Base-by-base conservation (phyloP, 1,140 invertebrate species). In the Oreohelix idahoensis region DNA sequence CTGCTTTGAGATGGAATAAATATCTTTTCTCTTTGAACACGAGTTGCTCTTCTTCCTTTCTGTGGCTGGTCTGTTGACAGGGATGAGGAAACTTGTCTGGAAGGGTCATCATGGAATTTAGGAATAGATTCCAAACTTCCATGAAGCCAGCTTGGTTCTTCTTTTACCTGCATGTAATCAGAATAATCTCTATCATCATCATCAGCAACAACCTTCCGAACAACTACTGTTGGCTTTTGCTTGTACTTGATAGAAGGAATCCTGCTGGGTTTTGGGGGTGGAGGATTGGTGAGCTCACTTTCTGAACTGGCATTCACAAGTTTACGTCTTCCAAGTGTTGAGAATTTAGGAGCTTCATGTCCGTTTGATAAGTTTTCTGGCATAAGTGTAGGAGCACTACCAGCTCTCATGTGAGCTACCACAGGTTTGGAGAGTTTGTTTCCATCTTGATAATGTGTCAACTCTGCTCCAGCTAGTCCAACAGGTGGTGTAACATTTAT, bases 231-330 rank as follows among this genome's bases (percentile, higher is more conserved):
- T 11, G 92, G 92, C 35, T 87, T 84, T 26, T 89, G 85, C 66
- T 88, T 89, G 66, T 89, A 89, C 71, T 91, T 92, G 15, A 92
- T 84, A 0, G 92, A 94, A 26, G 95, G 95, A 77, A 95, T 91
- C 82, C 95, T 91, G 42, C 95, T 95, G 10, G 95, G 96, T 92
- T 96, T 96, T 0, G 96, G 95, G 17, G 96, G 96, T 15, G 95
- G 95, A 26, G 89, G 83, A 83, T 88, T 90, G 69, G 81, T 81
- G 20, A 92, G 84, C 78, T 89, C 84, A 83, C 89, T 88, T 49
- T 92, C 91, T n/a, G 90, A 91, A 15, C 84, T 84, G 23, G 89
- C 84, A 1, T 85, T 84, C 0, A 78, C 38, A 26, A 87, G 77
- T 84, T 77, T 75, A 26, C 45, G 53, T 70, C 77, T 84, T n/a